Base-by-base conservation (phyloP, 1,140 invertebrate species). In the Mycetomoellerius zeteki region DNA sequence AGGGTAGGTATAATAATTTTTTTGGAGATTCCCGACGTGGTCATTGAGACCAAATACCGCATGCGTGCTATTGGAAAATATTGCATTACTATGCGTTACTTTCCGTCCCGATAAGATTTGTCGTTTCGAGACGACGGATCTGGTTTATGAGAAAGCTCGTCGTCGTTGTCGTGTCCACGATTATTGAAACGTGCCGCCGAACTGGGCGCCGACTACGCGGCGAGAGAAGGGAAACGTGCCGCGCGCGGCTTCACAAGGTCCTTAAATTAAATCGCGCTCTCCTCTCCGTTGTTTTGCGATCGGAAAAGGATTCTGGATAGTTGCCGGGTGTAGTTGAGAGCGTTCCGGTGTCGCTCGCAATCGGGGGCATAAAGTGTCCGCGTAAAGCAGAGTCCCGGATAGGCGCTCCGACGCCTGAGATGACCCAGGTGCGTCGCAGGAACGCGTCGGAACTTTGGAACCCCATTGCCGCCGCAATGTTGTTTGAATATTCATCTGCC, bases 261-360 rank as follows among this genome's bases (percentile, higher is more conserved):
- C 91, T 92, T 94, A 94, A 95, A 94, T 94, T 94, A 93, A 94
- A 92, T 86, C 86, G 89, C 62, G 62, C 30, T 69, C 50, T 52
- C 21, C 86, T 92, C 87, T 92, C 87, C 85, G 91, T 93, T 92
- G 92, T 94, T 67, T 93, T 91, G 87, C 78, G 78, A 90, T 86
- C 54, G 88, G 86, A 88, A 85, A 80, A 88, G 82, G 84, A 75
- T 16, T 85, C 86, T 86, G 88, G 90, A 92, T 84, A 82, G 92
- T 47, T 14, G 37, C 37, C 37, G 84, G 14, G 12, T 37, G 54
- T 37, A 37, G 90, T 91, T 95, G 94, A 95, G 94, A 95, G 95
- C 94, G 95, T 95, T 95, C 95, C 93, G 94, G 93, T 95, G 94
- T 95, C 92, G 94, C 91, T 93, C 87, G 94, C 94, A 95, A 95